Evolutionary conservation across 2,797 vertebrate genomes (phyloP).

Genomic region (Lutjanus argentimaculatus): DNA sequence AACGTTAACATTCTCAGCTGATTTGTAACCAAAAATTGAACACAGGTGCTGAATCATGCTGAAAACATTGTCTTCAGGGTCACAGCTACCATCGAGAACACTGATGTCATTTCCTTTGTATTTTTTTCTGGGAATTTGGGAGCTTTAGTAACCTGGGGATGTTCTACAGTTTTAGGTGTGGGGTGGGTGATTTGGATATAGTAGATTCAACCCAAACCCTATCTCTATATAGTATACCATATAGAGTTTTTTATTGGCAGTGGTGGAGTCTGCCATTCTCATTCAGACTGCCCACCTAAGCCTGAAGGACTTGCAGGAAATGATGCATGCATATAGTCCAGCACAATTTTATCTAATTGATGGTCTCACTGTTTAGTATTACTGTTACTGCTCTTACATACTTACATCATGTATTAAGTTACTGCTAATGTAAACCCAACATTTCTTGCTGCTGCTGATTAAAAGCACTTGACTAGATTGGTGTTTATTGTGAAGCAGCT

Average conservation of each 20-base stretch:
- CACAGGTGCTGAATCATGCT: slow-evolving; percentile 8
- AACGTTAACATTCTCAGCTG: background rate
- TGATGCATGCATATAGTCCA: too few species aligned
- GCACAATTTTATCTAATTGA: too few species aligned
- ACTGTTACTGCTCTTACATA: too few species aligned
- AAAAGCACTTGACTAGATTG: background rate
- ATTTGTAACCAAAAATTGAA: background rate
- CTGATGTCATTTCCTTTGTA: background rate
- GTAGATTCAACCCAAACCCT: background rate
- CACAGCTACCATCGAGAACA: background rate
- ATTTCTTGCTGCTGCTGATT: background rate
- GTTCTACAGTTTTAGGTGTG: background rate
- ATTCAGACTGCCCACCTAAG: background rate
- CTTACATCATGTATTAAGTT: background rate
- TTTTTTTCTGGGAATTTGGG: too few species aligned
- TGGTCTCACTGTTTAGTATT: background rate
- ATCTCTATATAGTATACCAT: background rate
- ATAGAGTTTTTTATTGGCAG: background rate
- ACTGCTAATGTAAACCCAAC: too few species aligned
- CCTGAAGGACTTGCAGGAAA: too few species aligned
- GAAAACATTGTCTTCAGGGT: slow-evolving; percentile 1
- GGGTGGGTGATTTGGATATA: background rate
- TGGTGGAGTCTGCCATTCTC: background rate
- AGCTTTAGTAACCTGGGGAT: background rate
- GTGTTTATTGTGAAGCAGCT: background rate